Base-by-base conservation (phyloP, 92 coral and sea anemone genomes). In the Paragorgia papillata region DNA sequence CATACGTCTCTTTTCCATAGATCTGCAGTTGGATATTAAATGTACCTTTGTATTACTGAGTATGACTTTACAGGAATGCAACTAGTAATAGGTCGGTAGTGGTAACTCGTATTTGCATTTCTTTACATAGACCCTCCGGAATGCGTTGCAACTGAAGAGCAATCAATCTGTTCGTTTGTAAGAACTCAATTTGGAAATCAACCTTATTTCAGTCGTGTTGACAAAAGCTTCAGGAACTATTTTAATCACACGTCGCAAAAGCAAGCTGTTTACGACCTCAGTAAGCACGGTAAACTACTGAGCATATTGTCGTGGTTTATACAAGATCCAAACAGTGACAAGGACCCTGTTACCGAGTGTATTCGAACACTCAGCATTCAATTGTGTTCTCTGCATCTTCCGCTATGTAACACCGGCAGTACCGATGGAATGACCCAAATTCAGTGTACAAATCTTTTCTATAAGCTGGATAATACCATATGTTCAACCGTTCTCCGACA, bases 171-270 rank as follows among this genome's bases (percentile, higher is more conserved):
- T 66, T 66, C 73, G 18, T 7, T 66, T 40, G 41, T 66, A 2
- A 66, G 31, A 9, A 66, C 17, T 7, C 29, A 34, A 18, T 21
- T 10, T 53, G 19, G 17, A 9, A 66, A 15, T 17, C 18, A 17
- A 5, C 57, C 73, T 20, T 66, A 39, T 15, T 40, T 66, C 32
- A 1, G 34, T 24, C 14, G 14, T 31, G 53, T 35, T 27, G 69
- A 63, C 26, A 63, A 66, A 33, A 40, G 22, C 21, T 66, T 66
- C 73, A 66, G 28, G 41, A 66, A 66, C 13, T 66, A 66, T 66
- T 66, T 66, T 54, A 66, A 66, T 15, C 73, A 66, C 33, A 66
- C 73, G 10, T 66, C 73, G n/a, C 53, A 66, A 43, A 7, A 40
- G 15, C 73, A 66, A 66, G 73, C 73, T 0, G 73, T 43, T 6